These are phyloP conservation scores for Acrobeloides nanus DNA, from an alignment of 2,888 invertebrate genomes.

Conservation along the genomic window DNA sequence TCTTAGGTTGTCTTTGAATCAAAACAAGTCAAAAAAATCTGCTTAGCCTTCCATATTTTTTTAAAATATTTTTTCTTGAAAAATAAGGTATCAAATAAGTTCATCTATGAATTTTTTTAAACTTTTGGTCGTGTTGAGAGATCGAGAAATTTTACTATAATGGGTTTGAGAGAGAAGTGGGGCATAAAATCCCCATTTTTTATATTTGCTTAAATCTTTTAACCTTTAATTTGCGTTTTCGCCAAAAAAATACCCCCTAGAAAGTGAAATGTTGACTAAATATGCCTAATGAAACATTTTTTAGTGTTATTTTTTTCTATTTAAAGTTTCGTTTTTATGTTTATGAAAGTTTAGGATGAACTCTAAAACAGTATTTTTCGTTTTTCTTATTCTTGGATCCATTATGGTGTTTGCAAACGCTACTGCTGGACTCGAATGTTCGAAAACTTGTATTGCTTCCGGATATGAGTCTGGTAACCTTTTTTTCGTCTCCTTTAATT, in stretches of 20 bases:
- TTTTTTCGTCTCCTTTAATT: not conserved
- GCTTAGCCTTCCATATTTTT: not conserved
- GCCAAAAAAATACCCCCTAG: constrained; percentile 1
- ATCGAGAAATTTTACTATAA: too few relatives aligned
- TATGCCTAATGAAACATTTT: not conserved
- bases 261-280: not conserved
- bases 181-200: too few relatives aligned
- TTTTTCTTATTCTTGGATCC: too few relatives aligned
- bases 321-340: not conserved
- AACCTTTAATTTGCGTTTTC: constrained; percentile 1
- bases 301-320: not conserved
- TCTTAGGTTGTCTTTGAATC: too few relatives aligned
- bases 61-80: constrained; percentile 2
- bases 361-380: not conserved
- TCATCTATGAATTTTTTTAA: not conserved
- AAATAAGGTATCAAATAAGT: not conserved
- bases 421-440: not conserved
- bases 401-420: too few relatives aligned
- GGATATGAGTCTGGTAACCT: not conserved
- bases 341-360: not conserved
- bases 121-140: too few relatives aligned
- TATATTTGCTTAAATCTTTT: not conserved
- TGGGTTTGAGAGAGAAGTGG: too few relatives aligned
- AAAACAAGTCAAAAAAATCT: too few relatives aligned
- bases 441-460: not conserved